A percentile compares a stretch with the other conserved stretches of the same genome.
These are phyloP conservation scores for Isoperla grammatica DNA, from an alignment of 2,888 invertebrate species.

Conservation along the genomic window DNA sequence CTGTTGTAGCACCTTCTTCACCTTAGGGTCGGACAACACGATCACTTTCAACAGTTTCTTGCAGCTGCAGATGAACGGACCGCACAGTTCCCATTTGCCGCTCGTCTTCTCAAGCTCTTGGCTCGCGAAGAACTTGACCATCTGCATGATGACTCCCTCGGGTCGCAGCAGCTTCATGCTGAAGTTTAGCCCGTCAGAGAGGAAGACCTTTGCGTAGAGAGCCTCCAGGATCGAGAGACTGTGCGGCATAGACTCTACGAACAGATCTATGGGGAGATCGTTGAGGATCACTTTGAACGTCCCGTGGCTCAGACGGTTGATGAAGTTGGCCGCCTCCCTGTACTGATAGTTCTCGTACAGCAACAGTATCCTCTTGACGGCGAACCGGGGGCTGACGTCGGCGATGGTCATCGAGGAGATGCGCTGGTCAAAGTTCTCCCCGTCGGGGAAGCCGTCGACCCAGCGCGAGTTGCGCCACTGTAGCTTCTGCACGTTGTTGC, in stretches of 20 bases:
- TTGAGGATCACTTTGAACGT: constrained; percentile 59
- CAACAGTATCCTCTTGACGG: constrained; percentile 57
- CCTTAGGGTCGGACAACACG: constrained; percentile 46
- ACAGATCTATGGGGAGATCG: constrained; percentile 78
- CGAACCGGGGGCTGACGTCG: constrained; percentile 46
- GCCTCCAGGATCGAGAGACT: constrained; percentile 83
- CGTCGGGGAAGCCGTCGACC: constrained; percentile 38
- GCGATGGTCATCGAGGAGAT: constrained; percentile 41
- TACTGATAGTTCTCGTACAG: constrained; percentile 84
- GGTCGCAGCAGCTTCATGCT: constrained; percentile 43
- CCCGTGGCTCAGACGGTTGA: constrained; percentile 71
- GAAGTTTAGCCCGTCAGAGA: constrained; percentile 43
- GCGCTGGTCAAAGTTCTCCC: constrained; percentile 29
- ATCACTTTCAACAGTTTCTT: constrained; percentile 47
- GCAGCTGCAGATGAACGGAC: constrained; percentile 42
- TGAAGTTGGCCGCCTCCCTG: constrained; percentile 81
- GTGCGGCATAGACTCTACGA: constrained; percentile 86
- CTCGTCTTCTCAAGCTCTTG: constrained; percentile 36
- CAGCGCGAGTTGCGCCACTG: constrained; percentile 39
- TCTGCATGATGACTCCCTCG: constrained; percentile 78
- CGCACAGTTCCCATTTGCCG: constrained; percentile 40
- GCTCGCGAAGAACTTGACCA: constrained; percentile 68
- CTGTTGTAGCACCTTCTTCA: constrained; percentile 58
- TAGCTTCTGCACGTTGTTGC: constrained; percentile 38
- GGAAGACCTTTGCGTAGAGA: constrained; percentile 54